phyloP scores from a whole-genome alignment of 2,888 invertebrate species.

The Nemoura dubitans region DNA sequence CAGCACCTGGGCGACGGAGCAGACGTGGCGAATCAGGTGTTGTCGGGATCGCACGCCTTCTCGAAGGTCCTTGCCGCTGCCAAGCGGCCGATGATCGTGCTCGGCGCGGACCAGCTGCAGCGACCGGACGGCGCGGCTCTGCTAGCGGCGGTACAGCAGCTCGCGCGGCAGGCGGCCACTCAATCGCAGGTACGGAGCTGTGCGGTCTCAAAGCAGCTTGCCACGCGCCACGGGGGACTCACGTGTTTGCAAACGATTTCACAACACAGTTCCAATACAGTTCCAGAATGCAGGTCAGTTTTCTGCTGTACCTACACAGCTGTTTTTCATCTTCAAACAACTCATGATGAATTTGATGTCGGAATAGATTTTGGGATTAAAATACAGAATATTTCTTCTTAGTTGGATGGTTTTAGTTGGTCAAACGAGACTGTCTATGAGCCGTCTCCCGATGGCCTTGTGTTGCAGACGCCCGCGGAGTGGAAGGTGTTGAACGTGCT shows the following conservation, averaged over 20 bases:
- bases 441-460: not conserved
- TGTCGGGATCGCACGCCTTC: conserved; percentile 75
- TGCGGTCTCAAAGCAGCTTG: too few species aligned
- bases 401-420: too few species aligned
- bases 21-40: conserved; percentile 76
- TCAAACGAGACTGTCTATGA: not conserved
- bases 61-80: conserved; percentile 76
- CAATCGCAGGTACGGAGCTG: conserved; percentile 60
- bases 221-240: too few species aligned
- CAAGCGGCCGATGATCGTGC: conserved; percentile 87
- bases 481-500: conserved; percentile 93
- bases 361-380: too few species aligned
- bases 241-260: too few species aligned
- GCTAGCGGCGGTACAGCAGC: conserved; percentile 75
- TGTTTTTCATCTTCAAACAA: too few species aligned
- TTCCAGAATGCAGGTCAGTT: too few species aligned
- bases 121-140: conserved; percentile 81
- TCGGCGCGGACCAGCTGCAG: conserved; percentile 87
- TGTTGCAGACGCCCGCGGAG: conserved; percentile 58
- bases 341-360: too few species aligned
- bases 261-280: too few species aligned
- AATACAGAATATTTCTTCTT: too few species aligned
- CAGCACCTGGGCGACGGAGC: conserved; percentile 87
- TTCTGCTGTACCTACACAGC: too few species aligned
- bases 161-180: conserved; percentile 62